phyloP scores from a whole-genome alignment of 92 coral and sea anemone genomes.

The Parazoanthus atlanticus region DNA sequence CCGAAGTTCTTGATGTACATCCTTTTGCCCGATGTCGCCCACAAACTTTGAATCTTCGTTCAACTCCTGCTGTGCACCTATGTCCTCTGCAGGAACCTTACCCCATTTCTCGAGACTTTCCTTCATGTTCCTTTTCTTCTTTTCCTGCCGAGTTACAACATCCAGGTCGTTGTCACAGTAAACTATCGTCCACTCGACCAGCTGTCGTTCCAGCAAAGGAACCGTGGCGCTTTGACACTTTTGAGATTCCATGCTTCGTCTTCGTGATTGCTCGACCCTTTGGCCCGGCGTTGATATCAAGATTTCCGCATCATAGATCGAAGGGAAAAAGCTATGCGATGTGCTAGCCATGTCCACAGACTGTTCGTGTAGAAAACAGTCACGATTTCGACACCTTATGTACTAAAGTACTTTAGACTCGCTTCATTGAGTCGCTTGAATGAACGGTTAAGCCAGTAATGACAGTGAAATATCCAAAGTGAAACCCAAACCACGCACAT shows the following conservation, averaged over 20 bases:
- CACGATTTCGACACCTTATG: neutral
- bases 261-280: conserved; percentile 4
- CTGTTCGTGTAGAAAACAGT: neutral
- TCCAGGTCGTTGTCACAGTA: conserved; percentile 30
- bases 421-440: neutral
- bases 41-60: neutral
- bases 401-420: neutral
- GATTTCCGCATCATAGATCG: neutral
- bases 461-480: neutral
- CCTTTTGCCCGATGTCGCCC: neutral
- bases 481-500: conserved; percentile 2
- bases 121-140: neutral
- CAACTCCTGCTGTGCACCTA: neutral
- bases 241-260: neutral
- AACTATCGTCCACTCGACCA: conserved; percentile 31
- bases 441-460: neutral
- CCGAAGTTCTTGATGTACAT: neutral
- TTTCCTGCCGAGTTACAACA: conserved; percentile 10
- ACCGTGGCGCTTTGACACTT: conserved; percentile 1
- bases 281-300: conserved; percentile 8
- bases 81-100: neutral
- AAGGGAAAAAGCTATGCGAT: conserved; percentile 36
- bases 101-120: neutral
- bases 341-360: conserved; percentile 13
- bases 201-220: conserved; percentile 22